A percentile compares a stretch with the other conserved stretches of the same genome.
These are phyloP conservation scores for Fregetta grallaria DNA, from an alignment of 2,113 vertebrate genomes.

Conservation along the genomic window DNA sequence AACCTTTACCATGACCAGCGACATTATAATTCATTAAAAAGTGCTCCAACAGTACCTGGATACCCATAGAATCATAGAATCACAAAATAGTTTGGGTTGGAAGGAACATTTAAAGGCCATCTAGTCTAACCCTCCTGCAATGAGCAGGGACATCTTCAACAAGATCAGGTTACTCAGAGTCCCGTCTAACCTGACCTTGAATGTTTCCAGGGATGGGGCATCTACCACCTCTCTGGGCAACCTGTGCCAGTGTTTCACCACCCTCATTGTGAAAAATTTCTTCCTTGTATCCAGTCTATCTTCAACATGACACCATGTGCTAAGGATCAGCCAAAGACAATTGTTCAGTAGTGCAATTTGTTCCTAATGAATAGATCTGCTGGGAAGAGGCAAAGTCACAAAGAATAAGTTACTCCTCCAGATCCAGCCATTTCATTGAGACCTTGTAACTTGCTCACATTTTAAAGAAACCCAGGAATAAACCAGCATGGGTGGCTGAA, in stretches of 20 bases:
- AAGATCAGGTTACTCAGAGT: neutral
- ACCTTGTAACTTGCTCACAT: neutral
- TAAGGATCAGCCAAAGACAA: neutral
- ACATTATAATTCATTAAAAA: neutral
- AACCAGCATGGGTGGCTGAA: neutral
- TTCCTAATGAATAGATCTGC: neutral
- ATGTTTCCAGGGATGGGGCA: neutral
- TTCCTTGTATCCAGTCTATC: neutral
- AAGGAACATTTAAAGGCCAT: neutral
- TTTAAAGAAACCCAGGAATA: neutral
- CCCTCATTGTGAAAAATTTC: accelerated
- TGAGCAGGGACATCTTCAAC: neutral
- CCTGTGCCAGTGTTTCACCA: neutral
- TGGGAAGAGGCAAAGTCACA: neutral
- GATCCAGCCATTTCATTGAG: neutral
- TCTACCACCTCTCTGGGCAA: neutral
- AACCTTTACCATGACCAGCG: neutral
- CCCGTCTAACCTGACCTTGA: neutral
- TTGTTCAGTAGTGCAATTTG: neutral
- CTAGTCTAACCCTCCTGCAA: neutral
- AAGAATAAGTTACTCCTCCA: neutral
- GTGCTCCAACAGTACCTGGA: neutral
- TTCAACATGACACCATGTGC: neutral
- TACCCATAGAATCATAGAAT: neutral
- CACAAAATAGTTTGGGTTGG: neutral